Percentiles rank a stretch among this genome's conserved stretches.
These are phyloP conservation scores for Capromys pilorides DNA, from an alignment of 2,797 vertebrate species.

Conservation along the genomic window DNA sequence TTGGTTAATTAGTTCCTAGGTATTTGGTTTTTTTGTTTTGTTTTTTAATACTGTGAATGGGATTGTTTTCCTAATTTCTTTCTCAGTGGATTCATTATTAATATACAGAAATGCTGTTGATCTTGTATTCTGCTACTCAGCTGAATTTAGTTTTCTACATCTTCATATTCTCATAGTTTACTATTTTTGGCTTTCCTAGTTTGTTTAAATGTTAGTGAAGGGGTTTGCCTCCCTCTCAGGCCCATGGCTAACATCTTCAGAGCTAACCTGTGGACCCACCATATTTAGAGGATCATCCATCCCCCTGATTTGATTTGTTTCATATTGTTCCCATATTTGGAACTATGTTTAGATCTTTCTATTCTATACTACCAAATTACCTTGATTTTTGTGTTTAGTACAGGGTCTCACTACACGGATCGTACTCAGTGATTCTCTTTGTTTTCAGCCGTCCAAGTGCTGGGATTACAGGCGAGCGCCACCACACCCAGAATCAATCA, in stretches of 20 bases:
- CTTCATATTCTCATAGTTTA: neutral
- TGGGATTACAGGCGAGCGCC: too few relatives aligned
- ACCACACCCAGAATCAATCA: too few relatives aligned
- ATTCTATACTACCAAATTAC: neutral
- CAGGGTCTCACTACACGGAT: too few relatives aligned
- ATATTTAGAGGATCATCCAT: neutral
- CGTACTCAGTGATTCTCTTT: too few relatives aligned
- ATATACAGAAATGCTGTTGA: neutral
- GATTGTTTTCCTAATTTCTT: neutral
- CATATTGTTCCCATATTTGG: neutral
- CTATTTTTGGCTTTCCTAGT: neutral
- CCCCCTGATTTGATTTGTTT: neutral
- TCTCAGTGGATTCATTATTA: neutral
- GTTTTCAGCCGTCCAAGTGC: too few relatives aligned
- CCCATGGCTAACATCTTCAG: neutral
- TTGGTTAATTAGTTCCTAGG: neutral
- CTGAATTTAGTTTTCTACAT: neutral
- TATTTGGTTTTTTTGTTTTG: neutral
- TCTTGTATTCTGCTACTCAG: neutral
- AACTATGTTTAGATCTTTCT: conserved; percentile 64
- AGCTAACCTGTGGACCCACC: neutral
- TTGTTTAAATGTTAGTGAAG: conserved; percentile 43
- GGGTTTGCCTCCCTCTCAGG: neutral
- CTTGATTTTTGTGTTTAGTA: neutral
- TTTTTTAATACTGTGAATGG: neutral